These are phyloP conservation scores for Glaucidium brasilianum DNA, from an alignment of 2,113 vertebrate genomes.

Conservation along the genomic window DNA sequence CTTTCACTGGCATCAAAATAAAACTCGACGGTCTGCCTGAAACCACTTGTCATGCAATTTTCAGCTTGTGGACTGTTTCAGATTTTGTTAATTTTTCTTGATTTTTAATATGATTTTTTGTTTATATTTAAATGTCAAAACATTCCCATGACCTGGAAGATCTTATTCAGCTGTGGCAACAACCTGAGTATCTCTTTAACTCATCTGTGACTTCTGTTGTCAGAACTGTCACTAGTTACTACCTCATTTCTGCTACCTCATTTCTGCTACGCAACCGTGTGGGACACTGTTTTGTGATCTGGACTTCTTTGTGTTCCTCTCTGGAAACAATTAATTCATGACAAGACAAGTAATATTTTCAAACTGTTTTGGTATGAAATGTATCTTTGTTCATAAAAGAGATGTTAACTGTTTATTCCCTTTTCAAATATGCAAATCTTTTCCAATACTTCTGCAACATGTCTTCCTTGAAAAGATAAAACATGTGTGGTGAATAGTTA, in stretches of 20 bases:
- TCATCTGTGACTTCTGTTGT: not conserved
- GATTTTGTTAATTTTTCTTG: not conserved
- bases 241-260: not conserved
- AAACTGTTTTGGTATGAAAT: not conserved
- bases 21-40: accelerated
- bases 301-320: not conserved
- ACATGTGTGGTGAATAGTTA: not conserved
- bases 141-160: not conserved
- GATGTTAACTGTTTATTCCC: not conserved
- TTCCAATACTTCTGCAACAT: not conserved
- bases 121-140: not conserved
- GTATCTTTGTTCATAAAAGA: not conserved
- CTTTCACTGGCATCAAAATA: not conserved
- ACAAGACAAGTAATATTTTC: not conserved
- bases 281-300: not conserved
- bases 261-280: not conserved
- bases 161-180: not conserved
- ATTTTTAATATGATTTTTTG: not conserved
- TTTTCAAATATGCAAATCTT: not conserved
- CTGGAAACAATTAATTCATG: not conserved
- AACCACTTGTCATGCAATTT: not conserved
- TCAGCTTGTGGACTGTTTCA: not conserved
- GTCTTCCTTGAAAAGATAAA: not conserved
- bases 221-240: not conserved
- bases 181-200: not conserved